Evolutionary conservation across 2,113 vertebrate species (phyloP), one percentile per base, ranked within the genome.

Genomic region (Zapornia atra): DNA sequence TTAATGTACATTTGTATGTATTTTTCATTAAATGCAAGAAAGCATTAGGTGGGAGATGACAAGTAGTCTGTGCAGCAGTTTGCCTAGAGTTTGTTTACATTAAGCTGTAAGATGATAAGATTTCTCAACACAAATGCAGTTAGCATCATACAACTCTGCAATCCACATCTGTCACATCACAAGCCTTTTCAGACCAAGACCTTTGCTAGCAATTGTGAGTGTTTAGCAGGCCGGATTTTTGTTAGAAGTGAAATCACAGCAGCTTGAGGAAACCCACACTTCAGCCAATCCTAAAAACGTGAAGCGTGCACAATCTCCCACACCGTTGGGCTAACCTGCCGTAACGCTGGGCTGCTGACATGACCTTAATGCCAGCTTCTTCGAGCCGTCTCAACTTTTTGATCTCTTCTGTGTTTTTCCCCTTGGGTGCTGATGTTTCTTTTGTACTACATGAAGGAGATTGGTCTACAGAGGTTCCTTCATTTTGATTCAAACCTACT

Each of bases 291-390:
- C 81, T 82, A 73, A 80, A 95, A 70, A 9, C 8, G 21, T 81
- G 64, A 59, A 86, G 48, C 96, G 92, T 97, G 97, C 97, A 95
- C n/a, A 10, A 73, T 68, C 71, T 91, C 88, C 56, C 90, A 86
- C 94, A 90, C 88, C 0, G 4, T 5, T 66, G 44, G 85, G 97
- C 99, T 99, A 97, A 99, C 99, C 99, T 99, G 98, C 97, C 94
- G 59, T 99, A 99, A 89, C 98, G 98, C 94, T 97, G 98, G 7
- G 98, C 97, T 51, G 99, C 99, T 21, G 99, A 99, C 97, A 99
- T 97, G 87, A 99, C 98, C 96, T 98, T 99, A 94, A 99, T 99
- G 51, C 99, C 99, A 42, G 99, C 98, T 97, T 99, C 98, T 96
- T 99, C 96, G 6, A 99, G 97, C 97, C 95, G 98, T 95, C 98